Percentiles rank a stretch among this genome's conserved stretches.
These are phyloP conservation scores for Trachythela sp. DNA, from an alignment of 64 coral and sea anemone genomes.

Conservation along the genomic window DNA sequence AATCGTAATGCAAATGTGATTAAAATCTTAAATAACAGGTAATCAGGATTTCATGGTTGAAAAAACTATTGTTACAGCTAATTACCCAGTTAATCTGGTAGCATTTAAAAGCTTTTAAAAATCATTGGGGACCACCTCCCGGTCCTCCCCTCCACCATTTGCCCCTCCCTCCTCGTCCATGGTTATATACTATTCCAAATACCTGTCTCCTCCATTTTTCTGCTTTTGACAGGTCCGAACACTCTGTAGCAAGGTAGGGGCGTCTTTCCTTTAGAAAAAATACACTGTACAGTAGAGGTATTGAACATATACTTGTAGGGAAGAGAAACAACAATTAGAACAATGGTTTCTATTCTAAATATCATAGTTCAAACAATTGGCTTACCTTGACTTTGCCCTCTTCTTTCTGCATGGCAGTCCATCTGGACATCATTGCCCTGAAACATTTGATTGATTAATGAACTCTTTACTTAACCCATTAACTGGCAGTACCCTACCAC, in stretches of 20 bases:
- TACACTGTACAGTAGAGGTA: no score
- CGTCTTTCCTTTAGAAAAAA: conserved; percentile 67
- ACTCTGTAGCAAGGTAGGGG: conserved; percentile 91
- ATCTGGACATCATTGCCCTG: conserved; percentile 29
- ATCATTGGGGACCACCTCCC: no score
- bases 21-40: not conserved
- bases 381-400: conserved; percentile 8
- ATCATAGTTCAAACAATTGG: not conserved
- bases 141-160: no score
- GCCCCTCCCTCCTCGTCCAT: not conserved
- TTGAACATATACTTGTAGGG: no score
- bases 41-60: no score
- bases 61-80: no score
- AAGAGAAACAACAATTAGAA: no score
- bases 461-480: no score
- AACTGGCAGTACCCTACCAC: no score
- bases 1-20: no score
- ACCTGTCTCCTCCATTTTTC: conserved; percentile 97
- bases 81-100: no score
- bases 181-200: not conserved
- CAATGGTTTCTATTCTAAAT: not conserved
- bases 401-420: conserved; percentile 12
- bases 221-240: conserved; percentile 81
- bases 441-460: not conserved
- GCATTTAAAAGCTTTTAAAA: no score